Evolutionary conservation across 2,113 vertebrate species (phyloP), one percentile per base, ranked within the genome.

Genomic region (Drymodes brunneopygia): DNA sequence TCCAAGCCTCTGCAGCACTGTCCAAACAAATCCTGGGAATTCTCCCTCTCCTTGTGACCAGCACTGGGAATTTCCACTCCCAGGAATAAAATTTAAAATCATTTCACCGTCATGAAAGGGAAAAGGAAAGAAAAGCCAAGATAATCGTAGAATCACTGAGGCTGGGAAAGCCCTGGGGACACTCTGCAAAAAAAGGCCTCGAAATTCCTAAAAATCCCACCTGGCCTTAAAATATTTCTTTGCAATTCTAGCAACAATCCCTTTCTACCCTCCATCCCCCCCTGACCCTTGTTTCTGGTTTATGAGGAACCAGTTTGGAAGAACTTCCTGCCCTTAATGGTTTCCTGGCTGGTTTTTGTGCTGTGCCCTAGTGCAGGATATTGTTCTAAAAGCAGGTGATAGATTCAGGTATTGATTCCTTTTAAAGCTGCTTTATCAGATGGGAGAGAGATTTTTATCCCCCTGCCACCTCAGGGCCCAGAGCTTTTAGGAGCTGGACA

Each of bases 391-490:
- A 92, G 60, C 66, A 90, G 15, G 3, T 33, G 72, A 74, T 25
- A 88, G 75, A 67, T 88, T 80, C 44, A 80, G 50, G 14, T 82
- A 96, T 94, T 5, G 84, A 94, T 96, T 78, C 78, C 81, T 44
- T 69, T 90, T 86, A 92, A 92, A 88, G 80, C 25, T 78, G 81
- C 6, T 69, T 94, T 94, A 92, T 96, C 88, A 62, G 80, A 92
- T 44, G 27, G 36, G 31, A 94, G 82, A 53, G 10, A 72, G 56
- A 85, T 89, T 96, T 79, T 85, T 77, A 78, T 88, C 65, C 62
- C 57, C n/a, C 54, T 53, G 50, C 31, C 56, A 94, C 91, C 83
- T 91, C 83, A 77, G 50, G 40, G 66, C 82, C 38, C 45, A 48
- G 40, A 86, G 81, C 42, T 90, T 91, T 87, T 38, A 61, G 92